Base-by-base conservation (phyloP, 1,140 invertebrate genomes). In the Notospermus geniculatus region DNA sequence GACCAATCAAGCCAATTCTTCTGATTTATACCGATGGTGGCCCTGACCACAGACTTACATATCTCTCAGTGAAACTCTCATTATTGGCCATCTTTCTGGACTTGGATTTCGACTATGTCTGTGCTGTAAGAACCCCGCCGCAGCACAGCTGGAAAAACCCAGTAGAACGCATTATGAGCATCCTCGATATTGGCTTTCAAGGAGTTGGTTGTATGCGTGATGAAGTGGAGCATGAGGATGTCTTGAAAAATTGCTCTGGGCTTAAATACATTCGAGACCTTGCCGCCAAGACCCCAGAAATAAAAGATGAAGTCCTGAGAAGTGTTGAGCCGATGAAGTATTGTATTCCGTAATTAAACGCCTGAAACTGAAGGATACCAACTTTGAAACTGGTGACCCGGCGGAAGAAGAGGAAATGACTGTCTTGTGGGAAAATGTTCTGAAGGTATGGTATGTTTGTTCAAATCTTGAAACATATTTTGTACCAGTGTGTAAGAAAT, bases 11-110 rank as follows among this genome's bases (percentile, higher is more conserved):
- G 22, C 63, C 60, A 28, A 57, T 67, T 25, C 46, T 69, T 11
- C 29, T 66, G 15, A 23, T 58, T 15, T 69, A 59, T 29, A 64
- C 61, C n/a, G 67, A 71, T 64, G 69, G 67, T 29, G 66, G 68
- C 0, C 63, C 66, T 36, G 66, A 70, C 36, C 68, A 70, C 39
- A 54, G 68, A 36, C 45, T 52, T 1, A 70, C 61, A n/a, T 66
- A 46, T 50, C 7, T 57, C 15, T 30, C 45, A 46, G 68, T 71
- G 17, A 32, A 66, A 53, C 23, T 63, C 13, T 52, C 67, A 1
- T 17, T 50, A 5, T 39, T 71, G 17, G 28, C 32, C 15, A 13
- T 63, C 2, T 71, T 71, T 54, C 46, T 62, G 15, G 29, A 30
- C 13, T 32, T 64, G 15, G 56, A 71, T 43, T 59, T 65, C 19